These are phyloP conservation scores for Siderastrea radians DNA, from an alignment of 92 coral and sea anemone genomes.

Conservation along the genomic window DNA sequence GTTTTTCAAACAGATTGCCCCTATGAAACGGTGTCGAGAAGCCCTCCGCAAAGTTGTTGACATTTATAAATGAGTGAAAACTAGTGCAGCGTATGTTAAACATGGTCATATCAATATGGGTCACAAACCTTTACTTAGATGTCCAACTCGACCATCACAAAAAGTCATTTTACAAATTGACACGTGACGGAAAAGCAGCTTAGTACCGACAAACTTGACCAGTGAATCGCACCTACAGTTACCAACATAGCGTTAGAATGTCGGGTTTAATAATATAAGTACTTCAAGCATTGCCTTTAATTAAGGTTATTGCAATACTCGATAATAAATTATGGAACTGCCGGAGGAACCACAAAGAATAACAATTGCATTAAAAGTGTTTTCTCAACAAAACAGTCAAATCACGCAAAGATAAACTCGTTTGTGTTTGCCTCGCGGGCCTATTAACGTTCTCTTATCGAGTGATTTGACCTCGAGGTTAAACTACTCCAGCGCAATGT, in stretches of 20 bases:
- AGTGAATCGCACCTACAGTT: constrained; percentile 69
- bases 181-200: constrained; percentile 49
- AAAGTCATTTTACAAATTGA: constrained; percentile 85
- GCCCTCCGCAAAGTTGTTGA: constrained; percentile 42
- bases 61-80: constrained; percentile 74
- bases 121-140: constrained; percentile 64
- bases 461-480: constrained; percentile 81
- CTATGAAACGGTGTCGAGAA: constrained; percentile 22
- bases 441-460: constrained; percentile 45
- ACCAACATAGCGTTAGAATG: constrained; percentile 86
- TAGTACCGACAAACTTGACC: not conserved
- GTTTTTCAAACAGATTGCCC: constrained; percentile 42
- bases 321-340: constrained; percentile 77
- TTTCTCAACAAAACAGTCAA: constrained; percentile 28
- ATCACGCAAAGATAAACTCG: constrained; percentile 28
- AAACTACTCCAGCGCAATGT: constrained; percentile 71
- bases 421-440: not conserved
- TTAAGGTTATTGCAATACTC: constrained; percentile 82
- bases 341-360: constrained; percentile 69
- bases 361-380: constrained; percentile 68
- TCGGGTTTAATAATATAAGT: constrained; percentile 82
- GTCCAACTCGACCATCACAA: constrained; percentile 63
- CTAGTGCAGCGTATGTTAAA: constrained; percentile 42
- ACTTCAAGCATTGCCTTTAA: constrained; percentile 86
- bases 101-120: constrained; percentile 47